Percentiles rank a stretch among this genome's conserved stretches.
phyloP scores from a whole-genome alignment of 2,888 invertebrate species.

The Piscicola geometra region DNA sequence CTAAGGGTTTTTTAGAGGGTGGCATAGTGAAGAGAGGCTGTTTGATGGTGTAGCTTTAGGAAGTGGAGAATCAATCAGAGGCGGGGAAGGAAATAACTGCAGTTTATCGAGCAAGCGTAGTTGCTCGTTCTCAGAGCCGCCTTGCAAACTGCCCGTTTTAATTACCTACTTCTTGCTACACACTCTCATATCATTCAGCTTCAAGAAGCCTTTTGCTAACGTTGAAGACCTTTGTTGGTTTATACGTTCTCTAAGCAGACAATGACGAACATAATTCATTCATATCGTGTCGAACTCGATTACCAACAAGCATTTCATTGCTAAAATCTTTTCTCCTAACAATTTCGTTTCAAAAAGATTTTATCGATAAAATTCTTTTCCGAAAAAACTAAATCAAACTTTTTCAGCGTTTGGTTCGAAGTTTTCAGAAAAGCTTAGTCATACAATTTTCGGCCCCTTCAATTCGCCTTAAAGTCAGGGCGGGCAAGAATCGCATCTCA shows the following conservation, averaged over 20 bases:
- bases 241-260: not conserved
- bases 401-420: too few relatives aligned
- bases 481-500: too few relatives aligned
- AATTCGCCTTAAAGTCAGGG: too few relatives aligned
- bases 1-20: too few relatives aligned
- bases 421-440: too few relatives aligned
- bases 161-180: not conserved
- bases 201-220: not conserved
- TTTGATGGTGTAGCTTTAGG: not conserved
- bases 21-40: not conserved
- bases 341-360: too few relatives aligned
- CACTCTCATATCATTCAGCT: not conserved
- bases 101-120: not conserved
- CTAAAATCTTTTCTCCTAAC: too few relatives aligned
- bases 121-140: not conserved
- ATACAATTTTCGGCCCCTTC: too few relatives aligned
- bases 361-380: too few relatives aligned
- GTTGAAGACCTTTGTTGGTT: not conserved
- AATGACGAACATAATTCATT: not conserved
- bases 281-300: not conserved
- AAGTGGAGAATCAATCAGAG: conserved; percentile 5
- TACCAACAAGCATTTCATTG: too few relatives aligned
- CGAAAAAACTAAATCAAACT: too few relatives aligned
- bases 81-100: not conserved
- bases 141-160: not conserved